Conservation (phyloP, 1,140 invertebrate genomes). For the Teleogryllus occipitalis region DNA sequence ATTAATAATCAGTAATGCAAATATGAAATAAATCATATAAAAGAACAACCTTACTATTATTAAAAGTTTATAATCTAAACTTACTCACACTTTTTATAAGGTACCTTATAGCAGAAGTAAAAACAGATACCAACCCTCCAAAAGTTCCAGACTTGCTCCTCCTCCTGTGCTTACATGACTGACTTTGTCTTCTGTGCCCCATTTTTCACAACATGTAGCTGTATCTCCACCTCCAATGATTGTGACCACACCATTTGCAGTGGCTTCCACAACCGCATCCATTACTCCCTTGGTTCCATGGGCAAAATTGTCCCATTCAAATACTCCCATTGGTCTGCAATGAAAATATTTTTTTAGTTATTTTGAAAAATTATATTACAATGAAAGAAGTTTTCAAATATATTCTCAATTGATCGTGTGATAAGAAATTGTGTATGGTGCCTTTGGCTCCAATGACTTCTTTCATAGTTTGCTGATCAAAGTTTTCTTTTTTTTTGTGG, state of each 20-base stretch:
- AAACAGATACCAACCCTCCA: conserved; percentile 71
- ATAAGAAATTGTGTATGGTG: too few relatives aligned
- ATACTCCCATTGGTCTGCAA: conserved; percentile 85
- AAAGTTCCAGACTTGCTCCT: conserved; percentile 91
- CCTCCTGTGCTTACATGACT: conserved; percentile 98
- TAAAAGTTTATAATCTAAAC: too few relatives aligned
- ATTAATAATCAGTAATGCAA: too few relatives aligned
- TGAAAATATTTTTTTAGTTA: background rate
- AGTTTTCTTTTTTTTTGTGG: too few relatives aligned
- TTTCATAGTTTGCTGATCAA: too few relatives aligned
- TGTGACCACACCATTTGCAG: conserved; percentile 68
- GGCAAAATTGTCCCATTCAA: conserved; percentile 93
- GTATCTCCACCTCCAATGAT: conserved; percentile 98
- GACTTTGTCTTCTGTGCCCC: conserved; percentile 91
- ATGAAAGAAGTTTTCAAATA: too few relatives aligned
- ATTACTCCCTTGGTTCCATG: conserved; percentile 87
- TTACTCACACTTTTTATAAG: too few relatives aligned
- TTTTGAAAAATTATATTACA: background rate
- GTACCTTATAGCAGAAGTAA: too few relatives aligned
- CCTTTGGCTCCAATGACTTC: too few relatives aligned
- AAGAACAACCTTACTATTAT: too few relatives aligned
- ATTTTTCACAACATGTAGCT: conserved; percentile 94
- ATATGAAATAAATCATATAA: too few relatives aligned
- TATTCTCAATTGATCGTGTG: too few relatives aligned
- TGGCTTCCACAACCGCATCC: conserved; percentile 91